These are phyloP conservation scores for Vulpes ferrilata DNA, from an alignment of 2,113 vertebrate genomes.

Conservation along the genomic window DNA sequence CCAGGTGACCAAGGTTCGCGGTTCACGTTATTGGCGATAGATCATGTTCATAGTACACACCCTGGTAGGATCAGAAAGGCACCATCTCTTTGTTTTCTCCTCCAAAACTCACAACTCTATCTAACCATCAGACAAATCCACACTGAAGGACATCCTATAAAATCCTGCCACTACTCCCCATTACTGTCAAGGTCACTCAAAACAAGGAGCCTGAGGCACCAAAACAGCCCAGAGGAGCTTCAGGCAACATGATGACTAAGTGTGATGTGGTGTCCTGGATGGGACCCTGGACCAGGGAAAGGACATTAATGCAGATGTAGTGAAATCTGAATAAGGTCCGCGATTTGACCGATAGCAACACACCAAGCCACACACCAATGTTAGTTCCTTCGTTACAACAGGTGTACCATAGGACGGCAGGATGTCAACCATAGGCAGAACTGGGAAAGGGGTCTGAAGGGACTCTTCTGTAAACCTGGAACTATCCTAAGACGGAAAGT, in stretches of 20 bases:
- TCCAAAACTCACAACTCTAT: not conserved
- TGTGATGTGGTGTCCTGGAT: rapidly evolving
- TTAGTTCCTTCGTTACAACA: not conserved
- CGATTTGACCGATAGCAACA: rapidly evolving
- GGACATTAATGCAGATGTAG: not conserved
- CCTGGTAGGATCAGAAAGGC: rapidly evolving
- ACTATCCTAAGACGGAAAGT: not conserved
- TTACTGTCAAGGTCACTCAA: not conserved
- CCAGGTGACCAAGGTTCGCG: not conserved
- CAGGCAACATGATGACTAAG: rapidly evolving
- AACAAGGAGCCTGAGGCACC: not conserved
- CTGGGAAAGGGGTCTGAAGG: too few relatives aligned
- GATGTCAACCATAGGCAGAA: rapidly evolving
- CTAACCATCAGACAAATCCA: not conserved
- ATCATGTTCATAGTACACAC: rapidly evolving
- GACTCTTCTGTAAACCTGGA: not conserved
- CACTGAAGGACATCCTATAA: not conserved
- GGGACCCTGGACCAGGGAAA: not conserved
- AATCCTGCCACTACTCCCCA: not conserved
- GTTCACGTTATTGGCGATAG: rapidly evolving
- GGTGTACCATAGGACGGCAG: rapidly evolving
- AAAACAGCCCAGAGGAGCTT: not conserved
- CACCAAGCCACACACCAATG: rapidly evolving
- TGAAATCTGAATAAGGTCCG: not conserved
- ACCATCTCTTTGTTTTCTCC: not conserved